Base-by-base conservation (phyloP, 2,797 vertebrate species). In the Pseudomugil tenellus region DNA sequence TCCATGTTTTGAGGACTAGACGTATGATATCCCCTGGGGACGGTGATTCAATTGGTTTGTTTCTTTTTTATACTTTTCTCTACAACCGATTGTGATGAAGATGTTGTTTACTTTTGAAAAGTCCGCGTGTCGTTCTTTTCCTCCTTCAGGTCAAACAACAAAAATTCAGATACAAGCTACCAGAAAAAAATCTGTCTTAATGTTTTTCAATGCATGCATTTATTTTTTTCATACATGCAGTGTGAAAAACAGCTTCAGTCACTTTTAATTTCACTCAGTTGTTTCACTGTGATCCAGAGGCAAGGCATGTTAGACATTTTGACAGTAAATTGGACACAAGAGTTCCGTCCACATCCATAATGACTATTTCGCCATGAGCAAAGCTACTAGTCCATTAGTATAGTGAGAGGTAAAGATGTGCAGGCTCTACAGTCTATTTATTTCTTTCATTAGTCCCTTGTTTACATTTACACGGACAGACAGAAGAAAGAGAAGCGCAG, bases 281-380 rank as follows among this genome's bases (percentile, higher is more conserved):
- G 63, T 66, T 81, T 81, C 62, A 52, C 64, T 67, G 57, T 80
- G 79, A 83, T 85, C 74, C 69, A 41, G 52, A 83, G 76, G 86
- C 76, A 17, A 62, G 61, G 55, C 83, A 54, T 13, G 23, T 26
- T 58, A 61, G 70, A 63, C 79, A 65, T 84, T 88, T 85, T 85
- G 87, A 90, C 86, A 83, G 78, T 72, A 87, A 89, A 92, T 86
- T 87, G 86, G 87, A 82, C 86, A 83, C 79, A 37, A 75, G 84
- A 85, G 80, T 88, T 88, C 79, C 76, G 81, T 87, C 82, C 79
- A 79, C 70, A 72, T 31, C 77, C 77, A 63, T 87, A 85, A 89
- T 89, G 86, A 83, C 77, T 88, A 70, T 60, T 76, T 70, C 66
- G 74, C 86, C n/a, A 0, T 73, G 72, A 84, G 84, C 72, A 65